These are phyloP conservation scores for Pseudomyrmex gracilis DNA, from an alignment of 1,140 invertebrate genomes.

Conservation along the genomic window DNA sequence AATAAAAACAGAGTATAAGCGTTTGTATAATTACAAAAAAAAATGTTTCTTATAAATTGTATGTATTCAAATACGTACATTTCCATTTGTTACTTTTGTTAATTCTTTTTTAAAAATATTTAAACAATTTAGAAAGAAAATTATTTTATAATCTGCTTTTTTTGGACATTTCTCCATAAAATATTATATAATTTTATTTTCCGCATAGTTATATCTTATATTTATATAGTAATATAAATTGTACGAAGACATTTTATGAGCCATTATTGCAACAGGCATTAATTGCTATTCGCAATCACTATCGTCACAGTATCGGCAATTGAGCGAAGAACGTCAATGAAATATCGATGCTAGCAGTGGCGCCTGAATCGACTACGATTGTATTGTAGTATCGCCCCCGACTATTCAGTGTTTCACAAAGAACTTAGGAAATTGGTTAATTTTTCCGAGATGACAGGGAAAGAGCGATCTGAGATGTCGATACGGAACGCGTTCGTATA, in stretches of 20 bases:
- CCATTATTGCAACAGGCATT: conserved; percentile 28
- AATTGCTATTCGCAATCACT: conserved; percentile 43
- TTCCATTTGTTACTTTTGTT: not conserved
- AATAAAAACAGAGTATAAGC: conserved; percentile 15
- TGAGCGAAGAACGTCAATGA: conserved; percentile 20
- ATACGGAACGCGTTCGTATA: conserved; percentile 36
- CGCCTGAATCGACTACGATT: conserved; percentile 27
- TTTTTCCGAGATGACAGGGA: conserved; percentile 50
- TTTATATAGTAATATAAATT: not conserved
- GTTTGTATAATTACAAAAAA: too few species aligned
- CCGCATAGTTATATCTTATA: not conserved
- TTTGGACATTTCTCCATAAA: not conserved
- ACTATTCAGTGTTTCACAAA: conserved; percentile 53
- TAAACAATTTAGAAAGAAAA: not conserved
- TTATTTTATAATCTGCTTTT: not conserved
- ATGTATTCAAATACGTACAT: not conserved
- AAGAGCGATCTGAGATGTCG: conserved; percentile 45
- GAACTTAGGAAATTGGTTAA: conserved; percentile 59
- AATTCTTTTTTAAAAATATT: not conserved
- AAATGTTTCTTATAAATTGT: too few species aligned
- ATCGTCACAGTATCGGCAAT: conserved; percentile 33
- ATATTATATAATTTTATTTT: not conserved
- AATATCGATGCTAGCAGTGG: conserved; percentile 39
- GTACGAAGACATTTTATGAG: not conserved
- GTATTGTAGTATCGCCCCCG: conserved; percentile 42